These are phyloP conservation scores for Lasioglossum morio DNA, from an alignment of 2,888 invertebrate species.

Conservation along the genomic window DNA sequence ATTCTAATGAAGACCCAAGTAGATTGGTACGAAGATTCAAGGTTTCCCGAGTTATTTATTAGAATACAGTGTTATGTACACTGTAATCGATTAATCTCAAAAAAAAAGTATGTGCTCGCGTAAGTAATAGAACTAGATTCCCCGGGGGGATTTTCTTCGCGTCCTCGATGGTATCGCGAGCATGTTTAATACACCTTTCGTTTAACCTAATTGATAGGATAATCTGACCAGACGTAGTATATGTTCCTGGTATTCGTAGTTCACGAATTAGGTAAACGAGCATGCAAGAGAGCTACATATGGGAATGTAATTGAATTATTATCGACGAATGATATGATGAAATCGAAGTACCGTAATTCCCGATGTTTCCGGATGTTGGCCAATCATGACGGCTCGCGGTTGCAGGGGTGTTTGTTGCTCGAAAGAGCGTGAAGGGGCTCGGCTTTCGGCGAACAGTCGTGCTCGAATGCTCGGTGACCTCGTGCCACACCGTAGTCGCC, in stretches of 20 bases:
- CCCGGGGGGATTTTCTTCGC: slow-evolving; percentile 52
- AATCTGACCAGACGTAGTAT: neutral
- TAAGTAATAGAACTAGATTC: slow-evolving; percentile 48
- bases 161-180: slow-evolving; percentile 41
- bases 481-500: slow-evolving; percentile 38
- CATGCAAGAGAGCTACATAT: neutral
- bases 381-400: neutral
- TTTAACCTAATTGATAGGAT: slow-evolving; percentile 59
- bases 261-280: neutral
- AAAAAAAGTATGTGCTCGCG: neutral
- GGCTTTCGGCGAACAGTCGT: neutral
- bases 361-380: neutral
- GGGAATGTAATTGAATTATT: neutral
- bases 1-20: too few species aligned
- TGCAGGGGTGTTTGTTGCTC: neutral
- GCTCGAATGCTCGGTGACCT: slow-evolving; percentile 44
- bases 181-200: slow-evolving; percentile 56
- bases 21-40: neutral
- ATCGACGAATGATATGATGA: too few species aligned
- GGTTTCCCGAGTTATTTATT: neutral
- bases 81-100: neutral
- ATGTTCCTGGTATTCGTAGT: neutral
- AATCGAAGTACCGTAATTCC: neutral
- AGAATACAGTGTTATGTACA: neutral
- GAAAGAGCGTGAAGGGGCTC: neutral